A percentile compares a stretch with the other conserved stretches of the same genome.
phyloP scores from a whole-genome alignment of 2,888 invertebrate species.

The Dorcus parallelipipedus region DNA sequence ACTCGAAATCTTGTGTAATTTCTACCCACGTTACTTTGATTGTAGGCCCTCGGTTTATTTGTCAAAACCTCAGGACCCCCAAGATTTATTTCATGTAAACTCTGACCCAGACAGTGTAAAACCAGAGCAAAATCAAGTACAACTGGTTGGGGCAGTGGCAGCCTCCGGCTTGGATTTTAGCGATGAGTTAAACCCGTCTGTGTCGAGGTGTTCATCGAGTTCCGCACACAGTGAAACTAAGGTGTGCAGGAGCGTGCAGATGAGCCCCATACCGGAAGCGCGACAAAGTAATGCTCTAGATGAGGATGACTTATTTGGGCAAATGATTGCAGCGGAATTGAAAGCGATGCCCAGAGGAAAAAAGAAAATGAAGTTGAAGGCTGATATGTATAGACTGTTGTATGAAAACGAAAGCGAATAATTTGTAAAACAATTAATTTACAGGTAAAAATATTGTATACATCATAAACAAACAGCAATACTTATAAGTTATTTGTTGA shows the following conservation, averaged over 20 bases:
- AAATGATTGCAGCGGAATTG: slow-evolving; percentile 30
- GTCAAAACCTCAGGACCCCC: too few species aligned
- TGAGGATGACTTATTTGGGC: slow-evolving; percentile 31
- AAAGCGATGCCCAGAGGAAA: slow-evolving; percentile 24
- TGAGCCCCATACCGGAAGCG: not conserved
- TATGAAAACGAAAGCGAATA: slow-evolving; percentile 20
- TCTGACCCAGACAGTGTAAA: too few species aligned
- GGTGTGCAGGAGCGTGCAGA: too few species aligned
- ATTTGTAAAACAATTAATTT: not conserved
- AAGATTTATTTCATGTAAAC: too few species aligned
- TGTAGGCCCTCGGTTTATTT: too few species aligned
- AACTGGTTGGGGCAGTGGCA: not conserved
- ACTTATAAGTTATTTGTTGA: too few species aligned
- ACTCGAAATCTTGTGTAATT: not conserved
- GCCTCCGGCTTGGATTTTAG: not conserved
- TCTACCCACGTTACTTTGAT: too few species aligned
- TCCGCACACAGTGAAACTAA: slow-evolving; percentile 6
- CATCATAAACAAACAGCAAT: too few species aligned
- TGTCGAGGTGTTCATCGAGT: not conserved
- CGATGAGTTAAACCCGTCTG: not conserved
- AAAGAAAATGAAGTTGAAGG: slow-evolving; percentile 31
- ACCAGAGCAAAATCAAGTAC: too few species aligned
- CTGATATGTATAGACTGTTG: slow-evolving; percentile 30
- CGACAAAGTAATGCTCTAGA: slow-evolving; percentile 14
- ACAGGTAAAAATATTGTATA: too few species aligned